A percentile compares a stretch with the other conserved stretches of the same genome.
Evolutionary conservation across 2,888 invertebrate species (phyloP).

Genomic region (Pherbina coryleti): DNA sequence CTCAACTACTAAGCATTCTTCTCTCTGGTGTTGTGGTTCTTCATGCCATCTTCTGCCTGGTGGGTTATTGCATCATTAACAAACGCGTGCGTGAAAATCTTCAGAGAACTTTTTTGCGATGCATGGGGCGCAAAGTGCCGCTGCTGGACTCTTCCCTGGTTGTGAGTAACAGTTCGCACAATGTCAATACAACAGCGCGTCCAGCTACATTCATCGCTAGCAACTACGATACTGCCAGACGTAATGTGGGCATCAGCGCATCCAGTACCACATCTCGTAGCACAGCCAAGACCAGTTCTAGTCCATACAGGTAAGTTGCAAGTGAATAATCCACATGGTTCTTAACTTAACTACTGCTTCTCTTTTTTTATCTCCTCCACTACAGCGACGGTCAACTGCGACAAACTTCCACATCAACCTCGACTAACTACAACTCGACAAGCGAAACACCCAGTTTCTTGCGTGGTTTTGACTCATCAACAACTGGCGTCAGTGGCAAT

Average conservation of each 20-base stretch:
- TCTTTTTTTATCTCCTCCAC: slow-evolving; percentile 13
- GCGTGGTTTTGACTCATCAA: slow-evolving; percentile 71
- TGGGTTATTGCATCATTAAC: slow-evolving; percentile 90
- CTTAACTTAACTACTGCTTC: neutral
- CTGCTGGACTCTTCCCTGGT: slow-evolving; percentile 81
- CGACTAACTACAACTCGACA: slow-evolving; percentile 87
- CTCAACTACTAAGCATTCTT: slow-evolving; percentile 80
- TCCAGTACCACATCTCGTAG: slow-evolving; percentile 95
- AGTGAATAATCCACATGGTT: neutral
- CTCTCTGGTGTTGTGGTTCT: slow-evolving; percentile 82
- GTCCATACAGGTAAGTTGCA: slow-evolving; percentile 82
- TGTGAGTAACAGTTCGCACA: slow-evolving; percentile 82
- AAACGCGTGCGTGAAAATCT: slow-evolving; percentile 83
- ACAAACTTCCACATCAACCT: slow-evolving; percentile 87
- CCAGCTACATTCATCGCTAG: slow-evolving; percentile 66
- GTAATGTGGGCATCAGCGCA: slow-evolving; percentile 93
- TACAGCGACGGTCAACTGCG: slow-evolving; percentile 83
- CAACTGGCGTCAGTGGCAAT: slow-evolving; percentile 52
- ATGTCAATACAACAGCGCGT: slow-evolving; percentile 72
- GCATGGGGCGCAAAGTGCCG: slow-evolving; percentile 86
- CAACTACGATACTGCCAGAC: slow-evolving; percentile 73
- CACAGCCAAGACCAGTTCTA: slow-evolving; percentile 93
- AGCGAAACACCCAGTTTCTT: slow-evolving; percentile 83
- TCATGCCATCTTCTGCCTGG: slow-evolving; percentile 86
- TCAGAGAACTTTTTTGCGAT: slow-evolving; percentile 74